Percentiles rank a stretch among this genome's conserved stretches.
These are phyloP conservation scores for Aulostomus chinensis DNA, from an alignment of 2,797 vertebrate species.

Conservation along the genomic window DNA sequence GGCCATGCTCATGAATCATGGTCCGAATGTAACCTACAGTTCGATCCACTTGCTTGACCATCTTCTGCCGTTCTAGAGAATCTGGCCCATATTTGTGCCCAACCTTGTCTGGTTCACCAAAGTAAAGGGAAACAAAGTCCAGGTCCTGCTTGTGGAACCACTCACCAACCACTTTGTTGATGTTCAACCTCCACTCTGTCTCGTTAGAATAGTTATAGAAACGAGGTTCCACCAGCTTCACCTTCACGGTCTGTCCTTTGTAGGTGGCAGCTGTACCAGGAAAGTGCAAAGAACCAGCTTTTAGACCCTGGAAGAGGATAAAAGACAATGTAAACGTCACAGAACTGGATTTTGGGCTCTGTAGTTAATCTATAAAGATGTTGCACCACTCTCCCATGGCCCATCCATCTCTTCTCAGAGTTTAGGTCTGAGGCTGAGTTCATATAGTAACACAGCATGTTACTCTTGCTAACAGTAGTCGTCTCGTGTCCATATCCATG, in stretches of 20 bases:
- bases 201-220: conserved; percentile 81
- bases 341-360: not conserved
- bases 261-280: conserved; percentile 85
- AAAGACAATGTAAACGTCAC: not conserved
- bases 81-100: conserved; percentile 87
- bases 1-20: conserved; percentile 46
- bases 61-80: conserved; percentile 74
- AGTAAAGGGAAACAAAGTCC: conserved; percentile 88
- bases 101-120: conserved; percentile 84
- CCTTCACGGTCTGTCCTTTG: conserved; percentile 62
- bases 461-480: too few relatives aligned
- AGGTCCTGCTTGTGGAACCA: conserved; percentile 80
- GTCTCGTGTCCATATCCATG: too few relatives aligned
- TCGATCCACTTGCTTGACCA: conserved; percentile 86
- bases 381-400: too few relatives aligned
- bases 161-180: conserved; percentile 77
- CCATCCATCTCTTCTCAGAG: too few relatives aligned
- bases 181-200: conserved; percentile 78
- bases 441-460: too few relatives aligned
- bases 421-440: too few relatives aligned
- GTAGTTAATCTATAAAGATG: not conserved
- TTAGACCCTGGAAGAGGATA: conserved; percentile 78
- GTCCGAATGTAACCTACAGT: conserved; percentile 83
- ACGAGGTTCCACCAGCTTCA: conserved; percentile 73
- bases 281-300: conserved; percentile 87